Evolutionary conservation across 1,140 invertebrate species (phyloP), one percentile per base, ranked within the genome.

Genomic region (Formica exsecta): DNA sequence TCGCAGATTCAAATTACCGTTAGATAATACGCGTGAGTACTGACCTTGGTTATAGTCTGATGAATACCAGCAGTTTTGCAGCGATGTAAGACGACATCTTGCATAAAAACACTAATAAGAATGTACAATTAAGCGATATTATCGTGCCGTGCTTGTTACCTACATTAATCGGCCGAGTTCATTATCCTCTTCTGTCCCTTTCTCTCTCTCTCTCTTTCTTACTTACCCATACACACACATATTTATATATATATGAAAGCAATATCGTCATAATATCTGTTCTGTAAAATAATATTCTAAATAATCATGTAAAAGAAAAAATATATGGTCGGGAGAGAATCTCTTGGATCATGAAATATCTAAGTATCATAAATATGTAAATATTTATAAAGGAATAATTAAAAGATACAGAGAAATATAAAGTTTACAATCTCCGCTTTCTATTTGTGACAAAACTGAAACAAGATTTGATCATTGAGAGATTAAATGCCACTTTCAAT

Each of bases 91-190:
- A 81, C 54, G 22, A 48, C 32, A 32, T 32, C 32, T 54, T 32
- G 48, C 61, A 44, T 25, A 84, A 85, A 76, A 76, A 62, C 51
- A 51, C 41, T 86, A 84, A 87, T 89, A 85, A 62, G 79, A 79
- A 81, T 76, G 68, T 85, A 77, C 64, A 83, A 89, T 87, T 85
- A 87, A 73, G 65, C 65, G 41, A 48, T 85, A 71, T 85, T 88
- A 87, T 57, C 80, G 61, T 83, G 66, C 41, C 57, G 81, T 87
- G 87, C 75, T 76, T 32, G 81, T 81, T 88, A 79, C 86, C 19
- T 88, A 57, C 71, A 86, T 88, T 86, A 90, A 90, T 88, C 81
- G 84, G 19, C 57, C 65, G 70, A 54, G 88, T 88, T 80, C 87
- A 87, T 90, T 90, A 81, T 61, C 84, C 88, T 83, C 19, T 38